Base-by-base conservation (phyloP, 2,888 invertebrate genomes). In the Lepidonotus clava region DNA sequence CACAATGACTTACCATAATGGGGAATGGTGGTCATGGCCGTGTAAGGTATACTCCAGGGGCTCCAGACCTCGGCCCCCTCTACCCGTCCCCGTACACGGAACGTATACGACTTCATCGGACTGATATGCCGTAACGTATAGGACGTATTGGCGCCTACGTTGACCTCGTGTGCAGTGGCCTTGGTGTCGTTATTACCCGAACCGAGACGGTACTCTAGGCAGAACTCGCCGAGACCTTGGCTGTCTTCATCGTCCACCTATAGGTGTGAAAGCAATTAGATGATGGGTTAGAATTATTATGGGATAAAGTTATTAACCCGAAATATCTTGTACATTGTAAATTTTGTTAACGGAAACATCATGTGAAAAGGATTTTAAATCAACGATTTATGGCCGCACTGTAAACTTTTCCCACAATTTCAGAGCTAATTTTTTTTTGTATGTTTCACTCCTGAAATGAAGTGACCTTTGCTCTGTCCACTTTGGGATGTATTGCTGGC, bases 21-120 rank as follows among this genome's bases (percentile, higher is more conserved):
- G 24, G 94, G 92, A 80, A 95, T 92, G 36, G 92, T 92, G 0
- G 96, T 95, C 84, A 90, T 89, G n/a, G 94, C 94, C 18, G 95
- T 93, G 88, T 94, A 93, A 6, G 95, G 95, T 53, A 95, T 91
- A 86, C 95, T 95, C 95, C 95, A 96, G 5, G 95, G 94, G 88
- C 95, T 95, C 95, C 95, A 95, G 41, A 93, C 92, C 0, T 90
- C 90, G 34, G 93, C 92, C 0, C 91, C 91, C 88, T 95, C 95
- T 40, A 93, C 94, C 89, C 95, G 94, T 84, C 95, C 95, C 90
- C 95, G 94, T 4, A 96, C 95, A 89, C 95, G 93, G 90, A 96
- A 95, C 1, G 95, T 95, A 91, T 95, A 95, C 1, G 93, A 91
- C 85, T 94, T 93, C 88, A 94, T 92, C 32, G 94, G 92, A 84